Conservation (phyloP, 2,113 vertebrate species). For the Ptilonorhynchus violaceus region DNA sequence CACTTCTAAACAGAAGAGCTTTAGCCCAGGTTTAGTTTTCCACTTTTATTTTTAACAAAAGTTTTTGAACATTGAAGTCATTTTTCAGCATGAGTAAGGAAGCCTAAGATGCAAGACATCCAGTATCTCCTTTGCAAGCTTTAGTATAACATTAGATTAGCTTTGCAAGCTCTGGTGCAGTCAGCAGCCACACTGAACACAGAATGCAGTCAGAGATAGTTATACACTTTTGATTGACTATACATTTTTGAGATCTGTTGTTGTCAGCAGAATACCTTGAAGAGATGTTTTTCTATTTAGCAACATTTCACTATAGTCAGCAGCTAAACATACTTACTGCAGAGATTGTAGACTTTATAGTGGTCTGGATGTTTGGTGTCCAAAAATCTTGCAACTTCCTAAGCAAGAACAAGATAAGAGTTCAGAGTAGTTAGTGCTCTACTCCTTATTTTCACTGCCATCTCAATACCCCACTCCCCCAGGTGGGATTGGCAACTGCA, state of each 20-base stretch:
- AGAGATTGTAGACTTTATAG: slow-evolving; percentile 96
- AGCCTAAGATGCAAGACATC: neutral
- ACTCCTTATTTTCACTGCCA: neutral
- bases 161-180: neutral
- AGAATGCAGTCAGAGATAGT: neutral
- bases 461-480: neutral
- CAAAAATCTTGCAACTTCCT: slow-evolving; percentile 93
- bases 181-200: neutral
- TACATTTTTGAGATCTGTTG: neutral
- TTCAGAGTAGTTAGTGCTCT: neutral
- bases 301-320: neutral
- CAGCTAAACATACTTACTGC: slow-evolving; percentile 83
- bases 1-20: neutral
- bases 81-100: neutral
- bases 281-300: neutral
- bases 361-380: slow-evolving; percentile 88
- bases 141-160: neutral
- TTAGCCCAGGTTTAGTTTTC: neutral
- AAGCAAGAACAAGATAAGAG: neutral
- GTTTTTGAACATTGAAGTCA: neutral
- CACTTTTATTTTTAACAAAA: neutral
- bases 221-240: neutral
- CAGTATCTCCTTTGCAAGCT: neutral
- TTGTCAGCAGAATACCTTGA: neutral
- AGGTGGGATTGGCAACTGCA: neutral